These are phyloP conservation scores for Polypedilum vanderplanki DNA, from an alignment of 1,140 invertebrate species.

Conservation along the genomic window DNA sequence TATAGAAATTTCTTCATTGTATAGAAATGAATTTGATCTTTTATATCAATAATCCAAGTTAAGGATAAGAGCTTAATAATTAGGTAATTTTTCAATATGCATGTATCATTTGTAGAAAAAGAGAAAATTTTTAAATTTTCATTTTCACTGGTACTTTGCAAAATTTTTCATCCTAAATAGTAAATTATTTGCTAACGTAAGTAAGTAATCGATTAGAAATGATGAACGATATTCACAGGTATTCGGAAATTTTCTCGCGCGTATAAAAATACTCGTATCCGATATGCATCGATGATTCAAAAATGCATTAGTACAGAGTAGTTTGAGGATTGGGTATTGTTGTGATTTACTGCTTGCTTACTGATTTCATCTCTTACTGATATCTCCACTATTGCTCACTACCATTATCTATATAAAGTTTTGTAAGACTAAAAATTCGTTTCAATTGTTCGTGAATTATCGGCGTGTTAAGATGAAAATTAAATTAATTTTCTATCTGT, in stretches of 20 bases:
- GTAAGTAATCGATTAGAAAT: conserved; percentile 12
- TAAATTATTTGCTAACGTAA: no score
- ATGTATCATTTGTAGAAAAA: no score
- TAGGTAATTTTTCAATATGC: no score
- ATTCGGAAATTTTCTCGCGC: neutral
- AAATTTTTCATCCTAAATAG: no score
- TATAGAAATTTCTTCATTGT: no score
- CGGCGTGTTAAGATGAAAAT: conserved; percentile 27
- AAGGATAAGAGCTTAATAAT: no score
- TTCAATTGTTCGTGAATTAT: conserved; percentile 29
- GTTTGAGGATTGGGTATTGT: neutral
- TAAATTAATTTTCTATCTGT: conserved; percentile 22
- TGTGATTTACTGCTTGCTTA: neutral
- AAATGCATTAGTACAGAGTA: conserved; percentile 7
- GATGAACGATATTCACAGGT: neutral
- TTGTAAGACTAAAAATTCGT: conserved; percentile 21
- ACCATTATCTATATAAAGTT: conserved; percentile 24
- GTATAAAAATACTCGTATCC: neutral
- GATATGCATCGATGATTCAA: conserved; percentile 21
- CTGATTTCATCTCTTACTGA: neutral
- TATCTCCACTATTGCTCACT: neutral
- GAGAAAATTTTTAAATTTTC: neutral
- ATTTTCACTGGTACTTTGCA: neutral
- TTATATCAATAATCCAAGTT: no score
- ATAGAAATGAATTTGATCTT: no score